Evolutionary conservation across 2,888 invertebrate species (phyloP).

Genomic region (Drosophila anceps): DNA sequence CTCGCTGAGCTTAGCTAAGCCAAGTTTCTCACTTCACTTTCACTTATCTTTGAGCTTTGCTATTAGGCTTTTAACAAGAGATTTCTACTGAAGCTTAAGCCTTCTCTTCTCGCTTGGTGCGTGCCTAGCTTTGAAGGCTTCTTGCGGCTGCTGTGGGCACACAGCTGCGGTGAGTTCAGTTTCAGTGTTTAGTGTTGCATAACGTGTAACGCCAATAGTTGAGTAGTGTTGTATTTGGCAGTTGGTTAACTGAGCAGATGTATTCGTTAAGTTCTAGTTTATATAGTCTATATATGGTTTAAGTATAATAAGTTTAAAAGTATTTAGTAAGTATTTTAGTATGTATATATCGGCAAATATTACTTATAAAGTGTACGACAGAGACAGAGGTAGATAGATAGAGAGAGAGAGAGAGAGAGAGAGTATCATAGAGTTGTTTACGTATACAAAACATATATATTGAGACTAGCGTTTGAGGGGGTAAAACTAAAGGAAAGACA

Average conservation of each 20-base stretch:
- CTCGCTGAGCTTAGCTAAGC: neutral
- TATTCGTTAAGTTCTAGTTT: slow-evolving; percentile 37
- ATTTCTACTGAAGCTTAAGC: too few relatives aligned
- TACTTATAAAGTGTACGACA: slow-evolving; percentile 55
- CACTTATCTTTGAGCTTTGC: neutral
- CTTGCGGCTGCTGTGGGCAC: slow-evolving; percentile 1
- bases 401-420: slow-evolving; percentile 33
- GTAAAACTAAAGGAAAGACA: slow-evolving; percentile 15
- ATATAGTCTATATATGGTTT: slow-evolving; percentile 40
- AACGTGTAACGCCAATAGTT: slow-evolving; percentile 30
- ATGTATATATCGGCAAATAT: slow-evolving; percentile 52
- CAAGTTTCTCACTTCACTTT: neutral
- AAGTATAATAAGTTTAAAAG: slow-evolving; percentile 27
- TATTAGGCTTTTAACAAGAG: too few relatives aligned
- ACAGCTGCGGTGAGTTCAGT: slow-evolving; percentile 4
- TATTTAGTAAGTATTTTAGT: slow-evolving; percentile 54
- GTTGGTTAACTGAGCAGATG: slow-evolving; percentile 19
- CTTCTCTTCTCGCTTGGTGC: too few relatives aligned
- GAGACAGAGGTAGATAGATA: slow-evolving; percentile 32
- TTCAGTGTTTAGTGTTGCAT: slow-evolving; percentile 33
- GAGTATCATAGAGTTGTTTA: slow-evolving; percentile 31
- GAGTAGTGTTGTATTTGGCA: slow-evolving; percentile 12
- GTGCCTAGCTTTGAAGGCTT: neutral
- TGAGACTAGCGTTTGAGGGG: slow-evolving; percentile 16
- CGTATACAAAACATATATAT: slow-evolving; percentile 35